A percentile compares a stretch with the other conserved stretches of the same genome.
These are phyloP conservation scores for Noctilio leporinus DNA, from an alignment of 2,113 vertebrate genomes.

Conservation along the genomic window DNA sequence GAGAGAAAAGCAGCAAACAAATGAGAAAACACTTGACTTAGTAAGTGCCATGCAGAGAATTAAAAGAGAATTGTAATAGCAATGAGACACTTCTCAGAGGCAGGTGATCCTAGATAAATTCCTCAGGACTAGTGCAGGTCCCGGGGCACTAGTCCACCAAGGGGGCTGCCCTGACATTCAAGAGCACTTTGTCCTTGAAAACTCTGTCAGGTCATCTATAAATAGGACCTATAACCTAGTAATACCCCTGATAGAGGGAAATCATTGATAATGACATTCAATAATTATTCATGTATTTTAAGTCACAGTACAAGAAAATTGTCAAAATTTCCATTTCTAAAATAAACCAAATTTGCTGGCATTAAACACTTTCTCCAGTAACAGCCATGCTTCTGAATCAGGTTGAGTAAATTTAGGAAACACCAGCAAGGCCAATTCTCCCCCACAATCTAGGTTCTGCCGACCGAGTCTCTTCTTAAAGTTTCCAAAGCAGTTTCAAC, in stretches of 20 bases:
- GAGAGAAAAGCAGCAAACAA: background rate
- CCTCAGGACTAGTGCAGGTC: background rate
- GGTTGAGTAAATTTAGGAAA: background rate
- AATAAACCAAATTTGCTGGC: background rate
- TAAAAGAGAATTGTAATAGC: background rate
- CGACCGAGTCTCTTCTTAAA: background rate
- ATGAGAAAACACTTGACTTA: background rate
- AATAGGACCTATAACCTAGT: background rate
- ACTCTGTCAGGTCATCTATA: background rate
- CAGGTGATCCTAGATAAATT: background rate
- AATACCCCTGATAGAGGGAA: background rate
- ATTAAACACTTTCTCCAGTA: background rate
- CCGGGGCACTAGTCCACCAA: background rate
- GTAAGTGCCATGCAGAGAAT: background rate
- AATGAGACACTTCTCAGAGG: background rate
- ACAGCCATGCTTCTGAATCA: background rate
- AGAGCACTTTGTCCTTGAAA: background rate
- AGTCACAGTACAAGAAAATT: constrained; percentile 11
- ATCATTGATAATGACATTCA: background rate
- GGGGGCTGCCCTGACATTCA: background rate
- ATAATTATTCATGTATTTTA: background rate
- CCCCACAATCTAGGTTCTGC: background rate
- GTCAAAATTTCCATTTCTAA: background rate
- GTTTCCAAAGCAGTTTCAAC: background rate
- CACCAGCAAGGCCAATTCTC: background rate